Base-by-base conservation (phyloP, 2,888 invertebrate species). In the Volucella inanis region DNA sequence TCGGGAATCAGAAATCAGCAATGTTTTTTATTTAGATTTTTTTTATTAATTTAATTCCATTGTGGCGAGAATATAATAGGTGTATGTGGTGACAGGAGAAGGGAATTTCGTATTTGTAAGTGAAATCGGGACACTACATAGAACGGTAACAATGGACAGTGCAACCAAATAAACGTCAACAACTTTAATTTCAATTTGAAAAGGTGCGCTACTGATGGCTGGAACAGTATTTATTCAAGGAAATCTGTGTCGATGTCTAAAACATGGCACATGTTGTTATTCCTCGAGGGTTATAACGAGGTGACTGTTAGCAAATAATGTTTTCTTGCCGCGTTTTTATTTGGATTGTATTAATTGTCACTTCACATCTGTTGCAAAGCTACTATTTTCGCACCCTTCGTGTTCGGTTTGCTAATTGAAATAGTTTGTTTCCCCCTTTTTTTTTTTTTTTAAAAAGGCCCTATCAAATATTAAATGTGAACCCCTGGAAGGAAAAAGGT, bases 351-450 rank as follows among this genome's bases (percentile, higher is more conserved):
- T 80, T 84, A 70, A 84, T 80, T 80, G 75, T 80, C 55, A 84
- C 84, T 84, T 71, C 71, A 84, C 84, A 84, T 84, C 84, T 84
- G 84, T 84, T 84, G 80, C 61, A 50, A 67, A 65, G 75, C 49
- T 71, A 65, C 50, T 65, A 67, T 15, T 43, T 84, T 76, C 45
- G 38, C 84, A 78, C 83, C 79, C 83, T 70, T 57, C 41, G 11
- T 41, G 62, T 59, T 59, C 31, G 49, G 11, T 45, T 68, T 67
- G 47, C 67, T 79, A 80, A 80, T 70, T 72, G 31, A 31, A 31
- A 6, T 31, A 31, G 31, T 31, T 31, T 31, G 31, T 6, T 31
- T 31, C 31, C 31, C 31, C 31, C 31, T 1, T 31, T 31, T 31
- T 31, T 31, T 3, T 6, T 31, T 31, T 31, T 31, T 22, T 22